phyloP scores from a whole-genome alignment of 2,888 invertebrate species.

The Sphecodes monilicornis region DNA sequence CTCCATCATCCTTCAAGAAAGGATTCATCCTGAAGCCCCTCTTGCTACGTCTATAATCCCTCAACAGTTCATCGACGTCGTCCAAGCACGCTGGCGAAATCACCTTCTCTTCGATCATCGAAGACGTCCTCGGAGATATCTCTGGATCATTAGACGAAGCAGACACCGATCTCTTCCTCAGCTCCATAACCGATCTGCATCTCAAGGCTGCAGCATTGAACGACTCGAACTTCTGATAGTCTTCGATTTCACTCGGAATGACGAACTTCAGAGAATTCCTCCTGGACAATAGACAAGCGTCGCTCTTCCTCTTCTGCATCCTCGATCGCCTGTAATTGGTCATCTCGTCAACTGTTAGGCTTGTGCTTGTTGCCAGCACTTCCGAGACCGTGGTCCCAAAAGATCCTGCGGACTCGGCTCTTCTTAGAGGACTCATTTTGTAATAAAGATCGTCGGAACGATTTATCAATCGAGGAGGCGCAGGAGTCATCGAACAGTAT shows the following conservation, averaged over 20 bases:
- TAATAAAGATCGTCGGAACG: constrained; percentile 53
- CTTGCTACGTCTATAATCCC: constrained; percentile 80
- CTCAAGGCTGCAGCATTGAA: constrained; percentile 61
- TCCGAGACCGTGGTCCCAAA: constrained; percentile 38
- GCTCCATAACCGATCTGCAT: constrained; percentile 79
- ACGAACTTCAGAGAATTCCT: constrained; percentile 71
- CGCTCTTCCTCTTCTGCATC: constrained; percentile 71
- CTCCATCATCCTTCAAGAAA: constrained; percentile 74
- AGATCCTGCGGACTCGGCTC: constrained; percentile 52
- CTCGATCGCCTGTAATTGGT: constrained; percentile 19
- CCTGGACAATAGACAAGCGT: constrained; percentile 73
- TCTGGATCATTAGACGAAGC: constrained; percentile 44
- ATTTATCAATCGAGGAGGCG: constrained; percentile 43
- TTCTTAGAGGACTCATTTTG: constrained; percentile 49
- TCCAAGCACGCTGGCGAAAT: constrained; percentile 58
- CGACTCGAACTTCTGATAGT: not conserved
- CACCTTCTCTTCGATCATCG: constrained; percentile 37
- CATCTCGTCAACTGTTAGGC: constrained; percentile 43
- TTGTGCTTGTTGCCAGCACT: constrained; percentile 9
- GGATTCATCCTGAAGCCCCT: constrained; percentile 81
- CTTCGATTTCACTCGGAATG: constrained; percentile 56
- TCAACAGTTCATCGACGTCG: constrained; percentile 77
- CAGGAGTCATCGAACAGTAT: constrained; percentile 64
- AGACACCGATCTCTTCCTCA: constrained; percentile 61
- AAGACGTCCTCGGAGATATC: constrained; percentile 20